Conservation (phyloP, 2,113 vertebrate species). For the Tenrec ecaudatus region DNA sequence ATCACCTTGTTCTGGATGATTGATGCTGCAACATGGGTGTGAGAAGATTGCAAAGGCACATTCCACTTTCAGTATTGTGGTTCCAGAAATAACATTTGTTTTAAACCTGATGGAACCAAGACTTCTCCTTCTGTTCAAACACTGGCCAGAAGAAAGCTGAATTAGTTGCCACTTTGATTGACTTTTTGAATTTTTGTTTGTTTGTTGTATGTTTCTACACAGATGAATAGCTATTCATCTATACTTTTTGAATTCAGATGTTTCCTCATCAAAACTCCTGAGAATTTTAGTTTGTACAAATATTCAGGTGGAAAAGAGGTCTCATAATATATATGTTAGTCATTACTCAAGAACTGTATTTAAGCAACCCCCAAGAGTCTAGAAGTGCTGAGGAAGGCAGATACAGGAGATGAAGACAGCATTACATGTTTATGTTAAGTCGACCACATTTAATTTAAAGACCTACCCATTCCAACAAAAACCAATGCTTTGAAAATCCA, state of each 20-base stretch:
- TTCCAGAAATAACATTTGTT: not conserved
- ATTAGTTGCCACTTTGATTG: too few species aligned
- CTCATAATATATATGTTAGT: conserved; percentile 56
- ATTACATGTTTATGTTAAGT: conserved; percentile 72
- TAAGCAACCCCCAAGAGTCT: conserved; percentile 60
- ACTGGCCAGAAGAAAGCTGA: not conserved
- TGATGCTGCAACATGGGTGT: not conserved
- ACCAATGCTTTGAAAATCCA: conserved; percentile 69
- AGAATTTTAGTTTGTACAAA: conserved; percentile 42
- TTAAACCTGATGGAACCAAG: not conserved
- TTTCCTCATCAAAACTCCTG: conserved; percentile 21
- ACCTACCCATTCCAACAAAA: conserved; percentile 65
- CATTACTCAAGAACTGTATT: conserved; percentile 61
- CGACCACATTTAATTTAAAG: conserved; percentile 76
- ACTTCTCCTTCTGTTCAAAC: not conserved
- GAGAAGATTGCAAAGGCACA: not conserved
- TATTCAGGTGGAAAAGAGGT: conserved; percentile 64
- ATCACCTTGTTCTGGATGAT: not conserved
- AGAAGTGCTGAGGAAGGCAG: conserved; percentile 22
- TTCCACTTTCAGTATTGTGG: not conserved
- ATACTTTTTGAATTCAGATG: conserved; percentile 8
- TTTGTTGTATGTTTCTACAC: not conserved
- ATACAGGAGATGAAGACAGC: conserved; percentile 60
- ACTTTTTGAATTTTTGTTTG: too few species aligned
- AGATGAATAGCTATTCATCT: conserved; percentile 1